Evolutionary conservation across 2,797 vertebrate species (phyloP).

Genomic region (Taeniopygia guttata): DNA sequence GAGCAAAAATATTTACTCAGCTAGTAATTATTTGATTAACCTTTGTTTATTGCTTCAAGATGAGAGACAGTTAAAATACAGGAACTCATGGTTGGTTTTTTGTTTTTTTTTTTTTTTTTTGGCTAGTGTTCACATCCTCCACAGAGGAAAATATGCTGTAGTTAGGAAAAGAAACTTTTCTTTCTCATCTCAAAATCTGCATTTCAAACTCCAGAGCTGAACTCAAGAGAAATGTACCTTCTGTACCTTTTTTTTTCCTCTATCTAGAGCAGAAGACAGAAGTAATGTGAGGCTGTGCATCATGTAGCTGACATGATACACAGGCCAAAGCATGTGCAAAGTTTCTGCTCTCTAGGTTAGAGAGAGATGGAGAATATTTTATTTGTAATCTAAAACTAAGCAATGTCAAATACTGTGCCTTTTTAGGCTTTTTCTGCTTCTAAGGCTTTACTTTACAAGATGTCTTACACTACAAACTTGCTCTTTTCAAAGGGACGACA

Average conservation of each 20-base stretch:
- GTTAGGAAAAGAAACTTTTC: background rate
- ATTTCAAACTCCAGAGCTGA: background rate
- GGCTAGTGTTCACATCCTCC: constrained; percentile 41
- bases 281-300: background rate
- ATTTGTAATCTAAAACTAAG: background rate
- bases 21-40: constrained; percentile 65
- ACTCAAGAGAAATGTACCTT: background rate
- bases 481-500: background rate
- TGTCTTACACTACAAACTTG: background rate
- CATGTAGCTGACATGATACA: background rate
- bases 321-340: background rate
- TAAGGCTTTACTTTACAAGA: background rate
- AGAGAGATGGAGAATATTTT: background rate
- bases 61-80: constrained; percentile 57
- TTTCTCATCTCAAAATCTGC: background rate
- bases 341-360: background rate
- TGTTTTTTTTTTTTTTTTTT: constrained; percentile 51
- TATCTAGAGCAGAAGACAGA: background rate
- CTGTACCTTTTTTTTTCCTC: no score
- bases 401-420: background rate
- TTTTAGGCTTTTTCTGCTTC: background rate
- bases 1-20: constrained; percentile 61
- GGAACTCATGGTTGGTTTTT: constrained; percentile 51
- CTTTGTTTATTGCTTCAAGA: constrained; percentile 65
- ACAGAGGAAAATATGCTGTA: background rate